These are phyloP conservation scores for Calephelis perditalis DNA, from an alignment of 2,888 invertebrate genomes.

Conservation along the genomic window DNA sequence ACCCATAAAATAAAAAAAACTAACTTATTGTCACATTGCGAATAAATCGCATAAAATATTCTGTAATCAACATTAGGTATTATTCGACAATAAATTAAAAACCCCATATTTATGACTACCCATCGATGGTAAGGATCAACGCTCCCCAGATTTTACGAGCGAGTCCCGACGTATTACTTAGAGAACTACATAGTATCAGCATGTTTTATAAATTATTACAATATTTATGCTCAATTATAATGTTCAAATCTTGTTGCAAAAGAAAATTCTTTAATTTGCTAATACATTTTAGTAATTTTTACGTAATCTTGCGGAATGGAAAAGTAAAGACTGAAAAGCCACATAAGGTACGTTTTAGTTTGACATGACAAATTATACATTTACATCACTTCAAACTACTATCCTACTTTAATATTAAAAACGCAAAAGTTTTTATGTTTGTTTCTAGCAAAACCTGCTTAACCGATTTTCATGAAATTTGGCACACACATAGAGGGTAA, in stretches of 20 bases:
- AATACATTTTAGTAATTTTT: constrained; percentile 1
- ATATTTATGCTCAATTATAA: constrained; percentile 7
- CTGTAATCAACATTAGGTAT: constrained; percentile 15
- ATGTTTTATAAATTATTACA: constrained; percentile 10
- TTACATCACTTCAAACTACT: too few relatives aligned
- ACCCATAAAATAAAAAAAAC: too few relatives aligned
- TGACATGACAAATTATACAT: too few relatives aligned
- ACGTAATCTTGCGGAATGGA: too few relatives aligned
- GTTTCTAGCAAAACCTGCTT: too few relatives aligned
- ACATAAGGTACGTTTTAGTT: too few relatives aligned
- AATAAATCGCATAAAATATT: constrained; percentile 13
- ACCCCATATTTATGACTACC: constrained; percentile 24
- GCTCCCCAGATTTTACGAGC: constrained; percentile 10
- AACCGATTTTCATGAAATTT: too few relatives aligned
- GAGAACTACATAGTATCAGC: constrained; percentile 7
- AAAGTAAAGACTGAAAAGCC: too few relatives aligned
- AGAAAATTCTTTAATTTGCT: background rate
- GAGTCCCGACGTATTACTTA: constrained; percentile 17
- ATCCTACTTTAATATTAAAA: too few relatives aligned
- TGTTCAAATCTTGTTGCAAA: background rate
- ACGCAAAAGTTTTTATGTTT: too few relatives aligned
- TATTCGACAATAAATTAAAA: constrained; percentile 29
- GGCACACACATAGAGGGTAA: too few relatives aligned
- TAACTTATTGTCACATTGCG: background rate
- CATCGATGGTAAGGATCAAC: constrained; percentile 4